Evolutionary conservation across 2,113 vertebrate genomes (phyloP).

Genomic region (Pachyramphus minor): DNA sequence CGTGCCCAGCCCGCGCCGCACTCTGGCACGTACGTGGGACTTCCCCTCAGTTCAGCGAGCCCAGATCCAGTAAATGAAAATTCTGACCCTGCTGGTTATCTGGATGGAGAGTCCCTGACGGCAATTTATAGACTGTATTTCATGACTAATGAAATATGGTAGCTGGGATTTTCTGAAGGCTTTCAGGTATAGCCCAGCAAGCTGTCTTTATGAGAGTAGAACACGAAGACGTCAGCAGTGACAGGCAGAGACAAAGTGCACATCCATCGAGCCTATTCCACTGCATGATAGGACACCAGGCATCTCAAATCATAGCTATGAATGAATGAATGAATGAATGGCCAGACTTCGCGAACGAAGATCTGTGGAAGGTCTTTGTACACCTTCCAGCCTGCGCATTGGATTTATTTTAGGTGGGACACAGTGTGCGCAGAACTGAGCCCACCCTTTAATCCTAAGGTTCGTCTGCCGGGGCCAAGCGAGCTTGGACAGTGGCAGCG

Average conservation of each 20-base stretch:
- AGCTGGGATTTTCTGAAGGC: neutral
- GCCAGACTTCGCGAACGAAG: too few relatives aligned
- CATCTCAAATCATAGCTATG: rapidly evolving
- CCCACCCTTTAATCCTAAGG: too few relatives aligned
- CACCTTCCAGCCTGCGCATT: too few relatives aligned
- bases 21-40: neutral
- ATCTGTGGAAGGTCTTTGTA: too few relatives aligned
- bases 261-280: rapidly evolving
- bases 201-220: neutral
- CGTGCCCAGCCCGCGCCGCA: neutral
- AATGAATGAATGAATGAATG: too few relatives aligned
- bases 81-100: neutral
- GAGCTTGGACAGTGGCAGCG: too few relatives aligned
- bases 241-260: rapidly evolving
- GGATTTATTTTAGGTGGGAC: too few relatives aligned
- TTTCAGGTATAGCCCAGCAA: neutral
- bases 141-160: neutral
- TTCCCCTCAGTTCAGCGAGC: neutral
- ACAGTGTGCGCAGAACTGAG: too few relatives aligned
- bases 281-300: rapidly evolving
- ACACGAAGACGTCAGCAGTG: rapidly evolving
- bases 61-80: slow-evolving; percentile 54
- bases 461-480: too few relatives aligned
- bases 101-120: slow-evolving; percentile 51
- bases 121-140: neutral